A percentile compares a stretch with the other conserved stretches of the same genome.
These are phyloP conservation scores for Sepioteuthis lessoniana DNA, from an alignment of 2,888 invertebrate species.

Conservation along the genomic window DNA sequence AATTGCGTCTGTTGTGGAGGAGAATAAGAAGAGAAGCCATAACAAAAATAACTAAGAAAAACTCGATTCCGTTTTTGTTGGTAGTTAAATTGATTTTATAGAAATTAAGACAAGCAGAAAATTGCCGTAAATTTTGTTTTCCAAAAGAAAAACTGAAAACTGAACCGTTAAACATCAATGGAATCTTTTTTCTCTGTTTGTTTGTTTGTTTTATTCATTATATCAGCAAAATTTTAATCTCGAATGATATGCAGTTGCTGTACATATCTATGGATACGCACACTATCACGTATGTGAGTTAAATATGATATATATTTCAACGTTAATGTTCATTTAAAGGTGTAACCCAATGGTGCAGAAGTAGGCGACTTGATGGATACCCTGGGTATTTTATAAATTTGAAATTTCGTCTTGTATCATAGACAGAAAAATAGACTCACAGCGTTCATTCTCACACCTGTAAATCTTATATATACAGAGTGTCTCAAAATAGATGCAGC, in stretches of 20 bases:
- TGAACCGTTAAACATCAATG: background rate
- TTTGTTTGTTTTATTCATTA: no score
- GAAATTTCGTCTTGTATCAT: no score
- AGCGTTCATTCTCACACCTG: no score
- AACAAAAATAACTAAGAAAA: background rate
- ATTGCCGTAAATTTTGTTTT: background rate
- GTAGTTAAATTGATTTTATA: slow-evolving; percentile 4
- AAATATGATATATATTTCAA: no score
- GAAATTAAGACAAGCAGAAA: background rate
- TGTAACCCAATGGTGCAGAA: no score
- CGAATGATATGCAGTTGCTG: background rate
- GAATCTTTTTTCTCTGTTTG: background rate
- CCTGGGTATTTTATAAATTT: no score
- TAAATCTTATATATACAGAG: no score
- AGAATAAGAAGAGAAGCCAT: background rate
- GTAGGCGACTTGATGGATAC: no score
- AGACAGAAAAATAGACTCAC: no score
- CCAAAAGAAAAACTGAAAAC: background rate
- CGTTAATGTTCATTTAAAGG: no score
- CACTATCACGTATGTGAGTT: background rate
- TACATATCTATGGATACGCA: background rate
- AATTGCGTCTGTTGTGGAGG: background rate
- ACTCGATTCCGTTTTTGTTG: background rate
- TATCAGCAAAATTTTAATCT: background rate
- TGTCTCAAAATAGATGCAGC: no score